Percentiles rank a stretch among this genome's conserved stretches.
Conservation (phyloP, 2,113 vertebrate genomes). For the Hippocampus zosterae region DNA sequence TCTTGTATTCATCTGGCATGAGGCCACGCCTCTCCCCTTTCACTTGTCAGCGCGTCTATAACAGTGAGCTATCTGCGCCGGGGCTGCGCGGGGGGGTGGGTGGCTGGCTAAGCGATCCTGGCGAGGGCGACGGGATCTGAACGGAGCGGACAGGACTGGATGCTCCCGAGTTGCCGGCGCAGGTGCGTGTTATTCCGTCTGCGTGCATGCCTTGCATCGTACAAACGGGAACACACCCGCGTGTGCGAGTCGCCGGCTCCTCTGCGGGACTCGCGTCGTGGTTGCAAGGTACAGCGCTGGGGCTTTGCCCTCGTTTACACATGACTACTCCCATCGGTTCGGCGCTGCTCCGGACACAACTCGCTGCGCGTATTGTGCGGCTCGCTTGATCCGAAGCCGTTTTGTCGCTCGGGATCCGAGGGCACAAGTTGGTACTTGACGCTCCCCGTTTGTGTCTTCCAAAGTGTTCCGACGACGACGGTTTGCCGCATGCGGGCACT, state of each 20-base stretch:
- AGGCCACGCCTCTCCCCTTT: constrained; percentile 73
- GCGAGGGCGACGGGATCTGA: constrained; percentile 44
- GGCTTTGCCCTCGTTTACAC: constrained; percentile 71
- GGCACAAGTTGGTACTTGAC: not conserved
- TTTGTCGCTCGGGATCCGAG: not conserved
- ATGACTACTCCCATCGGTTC: constrained; percentile 57
- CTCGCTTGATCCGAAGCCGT: not conserved
- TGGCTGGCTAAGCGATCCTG: constrained; percentile 41
- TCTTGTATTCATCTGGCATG: constrained; percentile 69
- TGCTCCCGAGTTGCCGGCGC: constrained; percentile 45
- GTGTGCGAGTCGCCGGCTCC: constrained; percentile 26
- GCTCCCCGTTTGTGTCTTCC: constrained; percentile 8
- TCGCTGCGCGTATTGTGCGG: not conserved
- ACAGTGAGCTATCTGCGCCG: constrained; percentile 69
- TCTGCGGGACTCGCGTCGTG: constrained; percentile 44
- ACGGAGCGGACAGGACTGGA: constrained; percentile 41
- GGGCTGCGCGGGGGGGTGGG: constrained; percentile 49
- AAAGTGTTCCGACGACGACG: not conserved
- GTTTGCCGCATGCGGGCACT: not conserved
- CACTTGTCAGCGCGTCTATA: constrained; percentile 74
- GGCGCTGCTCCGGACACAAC: constrained; percentile 23
- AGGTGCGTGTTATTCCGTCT: constrained; percentile 53
- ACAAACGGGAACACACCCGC: not conserved
- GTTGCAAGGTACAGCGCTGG: constrained; percentile 47
- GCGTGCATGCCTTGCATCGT: constrained; percentile 3